These are phyloP conservation scores for Pogonomyrmex barbatus DNA, from an alignment of 1,140 invertebrate genomes.

Conservation along the genomic window DNA sequence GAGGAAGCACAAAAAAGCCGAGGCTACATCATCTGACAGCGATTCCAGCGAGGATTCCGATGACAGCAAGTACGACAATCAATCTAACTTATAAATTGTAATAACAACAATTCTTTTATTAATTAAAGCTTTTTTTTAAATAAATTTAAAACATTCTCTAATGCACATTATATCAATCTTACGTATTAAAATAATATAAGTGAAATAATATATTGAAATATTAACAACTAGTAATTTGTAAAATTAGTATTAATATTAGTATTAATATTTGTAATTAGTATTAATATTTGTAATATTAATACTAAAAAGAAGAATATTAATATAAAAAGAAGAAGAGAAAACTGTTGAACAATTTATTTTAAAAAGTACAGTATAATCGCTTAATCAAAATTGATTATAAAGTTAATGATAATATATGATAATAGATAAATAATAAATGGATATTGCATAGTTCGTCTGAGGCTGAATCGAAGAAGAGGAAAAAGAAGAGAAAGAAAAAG, in stretches of 20 bases:
- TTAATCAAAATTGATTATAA: conserved; percentile 4
- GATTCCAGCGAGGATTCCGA: conserved; percentile 82
- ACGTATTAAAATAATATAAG: too few relatives aligned
- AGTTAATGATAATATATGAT: background rate
- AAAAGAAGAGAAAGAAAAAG: conserved; percentile 82
- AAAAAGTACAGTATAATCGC: background rate
- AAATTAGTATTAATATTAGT: too few relatives aligned
- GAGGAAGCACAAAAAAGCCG: conserved; percentile 82
- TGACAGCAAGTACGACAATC: conserved; percentile 79
- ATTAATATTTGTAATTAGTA: too few relatives aligned
- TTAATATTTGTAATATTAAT: too few relatives aligned
- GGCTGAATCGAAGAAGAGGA: conserved; percentile 81
- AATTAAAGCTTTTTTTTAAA: conserved; percentile 7
- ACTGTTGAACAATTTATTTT: background rate
- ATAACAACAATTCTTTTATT: conserved; percentile 11
- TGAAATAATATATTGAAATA: background rate
- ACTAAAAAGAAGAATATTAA: too few relatives aligned
- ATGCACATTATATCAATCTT: background rate
- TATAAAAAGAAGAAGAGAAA: background rate
- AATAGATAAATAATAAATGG: conserved; percentile 30
- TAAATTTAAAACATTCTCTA: background rate
- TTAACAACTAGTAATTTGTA: too few relatives aligned
- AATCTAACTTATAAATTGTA: background rate
- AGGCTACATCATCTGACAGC: conserved; percentile 81
- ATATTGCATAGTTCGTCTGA: conserved; percentile 76